phyloP scores from a whole-genome alignment of 2,113 vertebrate genomes.

The Tamias sibiricus region DNA sequence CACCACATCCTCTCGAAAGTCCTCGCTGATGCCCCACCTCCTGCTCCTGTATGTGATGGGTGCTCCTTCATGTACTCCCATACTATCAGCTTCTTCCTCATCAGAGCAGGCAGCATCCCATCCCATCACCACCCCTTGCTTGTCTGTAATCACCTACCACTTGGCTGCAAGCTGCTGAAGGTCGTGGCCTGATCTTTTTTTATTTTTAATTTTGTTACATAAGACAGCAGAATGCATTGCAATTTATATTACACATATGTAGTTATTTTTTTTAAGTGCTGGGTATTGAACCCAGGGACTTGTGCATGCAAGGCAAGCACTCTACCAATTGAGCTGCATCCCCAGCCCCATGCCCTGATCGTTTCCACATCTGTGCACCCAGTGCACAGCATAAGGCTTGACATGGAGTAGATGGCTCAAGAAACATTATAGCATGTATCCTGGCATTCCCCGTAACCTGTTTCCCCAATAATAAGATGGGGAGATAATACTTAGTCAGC shows the following conservation, averaged over 20 bases:
- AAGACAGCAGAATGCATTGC: no score
- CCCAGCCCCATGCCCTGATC: background rate
- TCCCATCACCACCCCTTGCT: background rate
- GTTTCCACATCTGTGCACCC: background rate
- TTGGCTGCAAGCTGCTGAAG: background rate
- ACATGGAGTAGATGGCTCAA: background rate
- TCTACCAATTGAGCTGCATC: no score
- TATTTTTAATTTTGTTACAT: no score
- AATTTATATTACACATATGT: no score
- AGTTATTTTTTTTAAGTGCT: no score
- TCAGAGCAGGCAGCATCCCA: background rate
- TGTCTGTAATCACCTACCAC: background rate
- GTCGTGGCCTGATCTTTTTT: background rate
- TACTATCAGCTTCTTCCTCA: background rate
- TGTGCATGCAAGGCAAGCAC: no score
- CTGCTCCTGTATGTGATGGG: background rate
- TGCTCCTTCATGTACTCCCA: background rate
- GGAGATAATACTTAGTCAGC: background rate
- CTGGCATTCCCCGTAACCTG: background rate
- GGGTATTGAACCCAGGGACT: no score
- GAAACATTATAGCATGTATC: background rate
- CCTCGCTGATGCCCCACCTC: background rate
- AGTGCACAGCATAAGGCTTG: background rate
- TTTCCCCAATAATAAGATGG: background rate
- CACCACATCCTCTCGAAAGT: slow-evolving; percentile 32